Percentiles rank a stretch among this genome's conserved stretches.
phyloP scores from a whole-genome alignment of 64 coral and sea anemone species.

The Acropora tenuis region DNA sequence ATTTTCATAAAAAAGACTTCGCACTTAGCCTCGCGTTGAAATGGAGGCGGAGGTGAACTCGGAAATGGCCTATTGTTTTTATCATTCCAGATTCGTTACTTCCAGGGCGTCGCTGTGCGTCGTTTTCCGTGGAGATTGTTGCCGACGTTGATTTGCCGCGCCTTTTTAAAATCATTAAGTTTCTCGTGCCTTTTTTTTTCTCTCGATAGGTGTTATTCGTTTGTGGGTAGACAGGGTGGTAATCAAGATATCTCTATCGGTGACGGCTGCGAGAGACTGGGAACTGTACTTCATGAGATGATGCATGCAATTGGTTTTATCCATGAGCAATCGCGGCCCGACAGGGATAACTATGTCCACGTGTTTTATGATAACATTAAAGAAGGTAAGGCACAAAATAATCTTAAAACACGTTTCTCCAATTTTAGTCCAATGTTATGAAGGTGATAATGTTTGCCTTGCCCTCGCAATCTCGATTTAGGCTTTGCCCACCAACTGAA shows the following conservation, averaged over 20 bases:
- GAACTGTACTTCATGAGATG: constrained; percentile 90
- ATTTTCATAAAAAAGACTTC: too few species aligned
- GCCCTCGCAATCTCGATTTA: background rate
- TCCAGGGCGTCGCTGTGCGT: too few species aligned
- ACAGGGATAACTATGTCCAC: constrained; percentile 73
- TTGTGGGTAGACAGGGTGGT: constrained; percentile 72
- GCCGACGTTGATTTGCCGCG: too few species aligned
- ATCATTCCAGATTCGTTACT: too few species aligned
- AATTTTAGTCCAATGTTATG: too few species aligned
- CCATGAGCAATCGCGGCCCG: constrained; percentile 85
- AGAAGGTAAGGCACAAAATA: constrained; percentile 12
- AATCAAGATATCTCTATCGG: constrained; percentile 86
- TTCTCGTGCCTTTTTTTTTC: background rate
- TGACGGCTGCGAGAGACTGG: constrained; percentile 79
- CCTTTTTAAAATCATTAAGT: too few species aligned
- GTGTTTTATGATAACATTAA: constrained; percentile 73
- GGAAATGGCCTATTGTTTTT: too few species aligned
- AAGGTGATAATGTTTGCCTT: background rate
- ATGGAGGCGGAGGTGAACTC: too few species aligned
- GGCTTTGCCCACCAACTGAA: background rate
- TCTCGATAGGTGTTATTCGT: constrained; percentile 79
- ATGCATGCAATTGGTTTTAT: constrained; percentile 90
- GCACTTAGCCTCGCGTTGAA: too few species aligned
- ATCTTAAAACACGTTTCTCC: background rate
- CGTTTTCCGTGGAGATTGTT: too few species aligned